Percentiles rank a stretch among this genome's conserved stretches.
phyloP scores from a whole-genome alignment of 2,888 invertebrate species.

The Diogma glabrata region DNA sequence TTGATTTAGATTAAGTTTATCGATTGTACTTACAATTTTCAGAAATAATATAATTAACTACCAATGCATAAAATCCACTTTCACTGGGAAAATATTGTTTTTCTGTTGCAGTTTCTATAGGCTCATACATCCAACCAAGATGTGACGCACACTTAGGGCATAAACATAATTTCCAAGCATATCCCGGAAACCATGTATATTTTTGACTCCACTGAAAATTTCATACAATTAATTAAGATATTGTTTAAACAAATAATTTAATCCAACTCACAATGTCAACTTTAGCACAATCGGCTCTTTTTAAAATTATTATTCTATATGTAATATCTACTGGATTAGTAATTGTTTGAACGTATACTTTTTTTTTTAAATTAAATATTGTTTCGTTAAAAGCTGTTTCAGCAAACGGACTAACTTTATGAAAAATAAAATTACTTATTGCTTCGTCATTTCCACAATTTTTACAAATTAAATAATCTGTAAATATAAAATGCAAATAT shows the following conservation, averaged over 20 bases:
- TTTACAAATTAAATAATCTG: slow-evolving; percentile 45
- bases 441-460: slow-evolving; percentile 47
- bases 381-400: slow-evolving; percentile 38
- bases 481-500: too few relatives aligned
- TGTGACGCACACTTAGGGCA: slow-evolving; percentile 50
- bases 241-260: slow-evolving; percentile 1
- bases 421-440: slow-evolving; percentile 41
- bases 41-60: slow-evolving; percentile 28
- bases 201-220: slow-evolving; percentile 41
- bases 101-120: slow-evolving; percentile 26
- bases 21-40: slow-evolving; percentile 32
- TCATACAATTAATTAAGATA: slow-evolving; percentile 11
- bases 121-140: slow-evolving; percentile 50
- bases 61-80: slow-evolving; percentile 32
- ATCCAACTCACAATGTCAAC: slow-evolving; percentile 27
- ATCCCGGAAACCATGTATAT: slow-evolving; percentile 55
- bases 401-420: slow-evolving; percentile 41
- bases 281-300: slow-evolving; percentile 44
- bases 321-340: slow-evolving; percentile 43
- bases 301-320: slow-evolving; percentile 42
- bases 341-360: slow-evolving; percentile 44
- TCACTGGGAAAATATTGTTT: slow-evolving; percentile 24
- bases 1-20: not conserved
- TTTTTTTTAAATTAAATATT: slow-evolving; percentile 39
- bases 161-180: slow-evolving; percentile 48